Percentiles rank a stretch among this genome's conserved stretches.
phyloP scores from a whole-genome alignment of 1,140 invertebrate species.

The Cotesia glomerata region DNA sequence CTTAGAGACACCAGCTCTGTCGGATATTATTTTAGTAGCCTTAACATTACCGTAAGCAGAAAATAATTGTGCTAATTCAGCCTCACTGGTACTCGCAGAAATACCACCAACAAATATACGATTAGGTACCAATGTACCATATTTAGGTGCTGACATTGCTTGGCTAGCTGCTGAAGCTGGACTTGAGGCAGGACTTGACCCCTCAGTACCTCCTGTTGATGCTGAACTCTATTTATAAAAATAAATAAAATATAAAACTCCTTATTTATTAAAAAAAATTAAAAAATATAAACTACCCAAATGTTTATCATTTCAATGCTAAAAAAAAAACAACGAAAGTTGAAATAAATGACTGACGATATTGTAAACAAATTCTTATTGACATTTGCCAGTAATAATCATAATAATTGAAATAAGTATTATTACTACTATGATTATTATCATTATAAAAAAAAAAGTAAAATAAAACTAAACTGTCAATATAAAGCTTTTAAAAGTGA shows the following conservation, averaged over 20 bases:
- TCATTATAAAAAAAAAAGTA: no score
- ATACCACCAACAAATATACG: slow-evolving; percentile 95
- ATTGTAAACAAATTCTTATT: background rate
- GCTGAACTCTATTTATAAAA: slow-evolving; percentile 52
- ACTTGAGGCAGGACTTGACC: slow-evolving; percentile 62
- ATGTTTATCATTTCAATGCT: background rate
- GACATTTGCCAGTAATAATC: background rate
- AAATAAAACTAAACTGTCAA: no score
- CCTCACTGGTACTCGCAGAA: slow-evolving; percentile 83
- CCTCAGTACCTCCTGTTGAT: slow-evolving; percentile 61
- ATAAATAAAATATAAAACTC: background rate
- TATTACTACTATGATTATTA: background rate
- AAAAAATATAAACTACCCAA: background rate
- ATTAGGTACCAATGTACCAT: slow-evolving; percentile 86
- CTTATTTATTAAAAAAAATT: background rate
- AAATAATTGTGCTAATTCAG: slow-evolving; percentile 82
- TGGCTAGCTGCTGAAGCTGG: slow-evolving; percentile 59
- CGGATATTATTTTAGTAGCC: slow-evolving; percentile 92
- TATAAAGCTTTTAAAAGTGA: no score
- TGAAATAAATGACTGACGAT: background rate
- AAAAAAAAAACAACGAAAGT: background rate
- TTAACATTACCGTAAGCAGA: slow-evolving; percentile 89
- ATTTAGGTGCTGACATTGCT: slow-evolving; percentile 71
- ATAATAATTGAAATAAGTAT: background rate
- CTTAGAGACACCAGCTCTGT: slow-evolving; percentile 91